Conservation (phyloP, 2,113 vertebrate genomes). For the Pteronura brasiliensis region DNA sequence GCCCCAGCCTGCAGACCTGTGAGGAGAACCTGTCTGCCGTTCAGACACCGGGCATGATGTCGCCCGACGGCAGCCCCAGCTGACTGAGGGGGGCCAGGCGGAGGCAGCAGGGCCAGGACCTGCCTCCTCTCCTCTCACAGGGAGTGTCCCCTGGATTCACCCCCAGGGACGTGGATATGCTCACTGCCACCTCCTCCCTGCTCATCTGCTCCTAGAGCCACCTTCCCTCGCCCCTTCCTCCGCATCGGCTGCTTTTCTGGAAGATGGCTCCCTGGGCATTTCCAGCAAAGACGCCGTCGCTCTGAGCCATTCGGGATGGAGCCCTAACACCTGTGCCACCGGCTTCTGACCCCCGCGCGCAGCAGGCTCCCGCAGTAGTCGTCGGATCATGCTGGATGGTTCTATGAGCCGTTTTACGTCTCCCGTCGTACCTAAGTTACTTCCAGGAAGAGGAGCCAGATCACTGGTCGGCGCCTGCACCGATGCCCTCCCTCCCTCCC, state of each 20-base stretch:
- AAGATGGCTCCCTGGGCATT: not conserved
- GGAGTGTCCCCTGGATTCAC: no score
- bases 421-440: not conserved
- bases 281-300: not conserved
- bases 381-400: not conserved
- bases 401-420: not conserved
- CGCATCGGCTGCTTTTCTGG: not conserved
- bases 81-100: not conserved
- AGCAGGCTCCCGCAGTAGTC: not conserved
- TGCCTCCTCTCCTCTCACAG: no score
- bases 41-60: rapidly evolving
- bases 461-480: rapidly evolving
- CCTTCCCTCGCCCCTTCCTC: not conserved
- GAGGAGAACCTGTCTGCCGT: not conserved
- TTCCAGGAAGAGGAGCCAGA: not conserved
- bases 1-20: no score
- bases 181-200: not conserved
- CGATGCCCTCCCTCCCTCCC: not conserved
- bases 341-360: no score
- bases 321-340: not conserved
- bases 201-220: not conserved
- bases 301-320: not conserved
- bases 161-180: not conserved
- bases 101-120: not conserved
- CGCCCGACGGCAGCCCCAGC: not conserved